A percentile compares a stretch with the other conserved stretches of the same genome.
Evolutionary conservation across 2,888 invertebrate species (phyloP).

Genomic region (Trisateles emortualis): DNA sequence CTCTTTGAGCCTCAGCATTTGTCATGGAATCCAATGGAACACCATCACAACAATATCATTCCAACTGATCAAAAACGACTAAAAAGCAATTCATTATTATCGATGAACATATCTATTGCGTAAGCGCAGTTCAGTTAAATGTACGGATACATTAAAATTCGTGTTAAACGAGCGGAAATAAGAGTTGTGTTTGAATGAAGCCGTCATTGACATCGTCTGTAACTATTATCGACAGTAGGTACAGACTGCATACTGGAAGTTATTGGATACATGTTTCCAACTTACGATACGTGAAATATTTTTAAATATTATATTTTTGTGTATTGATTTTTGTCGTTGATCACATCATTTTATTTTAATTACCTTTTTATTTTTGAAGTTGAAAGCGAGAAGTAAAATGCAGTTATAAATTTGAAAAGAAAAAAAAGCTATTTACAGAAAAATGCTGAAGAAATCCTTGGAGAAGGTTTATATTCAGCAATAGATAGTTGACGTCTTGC

Average conservation of each 20-base stretch:
- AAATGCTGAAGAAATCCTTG: no score
- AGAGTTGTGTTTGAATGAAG: slow-evolving; percentile 61
- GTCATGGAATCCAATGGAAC: no score
- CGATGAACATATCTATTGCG: slow-evolving; percentile 44
- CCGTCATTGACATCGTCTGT: slow-evolving; percentile 67
- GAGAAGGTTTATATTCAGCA: no score
- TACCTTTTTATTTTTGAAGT: no score
- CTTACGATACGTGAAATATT: slow-evolving; percentile 12
- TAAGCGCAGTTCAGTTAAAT: slow-evolving; percentile 39
- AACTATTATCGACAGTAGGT: slow-evolving; percentile 69
- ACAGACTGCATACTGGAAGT: slow-evolving; percentile 55
- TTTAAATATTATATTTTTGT: no score
- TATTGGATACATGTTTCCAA: slow-evolving; percentile 53
- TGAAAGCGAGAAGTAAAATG: no score
- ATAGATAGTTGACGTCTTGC: no score
- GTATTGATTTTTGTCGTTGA: no score
- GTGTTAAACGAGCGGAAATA: slow-evolving; percentile 62
- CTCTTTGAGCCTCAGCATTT: no score
- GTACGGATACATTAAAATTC: slow-evolving; percentile 51
- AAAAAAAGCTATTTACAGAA: no score
- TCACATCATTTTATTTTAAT: no score
- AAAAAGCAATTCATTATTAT: slow-evolving; percentile 36
- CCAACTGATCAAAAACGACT: not conserved
- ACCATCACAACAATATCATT: not conserved
- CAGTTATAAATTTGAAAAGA: no score